Evolutionary conservation across 2,888 invertebrate genomes (phyloP).

Genomic region (Ochlodes sylvanus): DNA sequence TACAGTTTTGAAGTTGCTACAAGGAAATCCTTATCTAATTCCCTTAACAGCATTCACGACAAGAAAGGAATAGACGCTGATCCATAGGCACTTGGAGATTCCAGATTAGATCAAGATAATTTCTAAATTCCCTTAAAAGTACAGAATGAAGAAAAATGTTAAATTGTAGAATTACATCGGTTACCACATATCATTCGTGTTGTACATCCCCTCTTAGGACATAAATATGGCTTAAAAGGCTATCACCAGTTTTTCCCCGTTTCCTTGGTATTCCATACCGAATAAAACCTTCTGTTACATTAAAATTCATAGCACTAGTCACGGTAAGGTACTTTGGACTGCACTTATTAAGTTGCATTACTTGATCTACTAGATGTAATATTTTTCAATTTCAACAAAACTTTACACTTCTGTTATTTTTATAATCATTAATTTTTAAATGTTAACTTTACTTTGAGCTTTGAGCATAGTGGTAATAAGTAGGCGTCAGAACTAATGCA

Average conservation of each 20-base stretch:
- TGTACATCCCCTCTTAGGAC: slow-evolving; percentile 11
- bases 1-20: background rate
- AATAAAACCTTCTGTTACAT: slow-evolving; percentile 19
- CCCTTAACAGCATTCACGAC: slow-evolving; percentile 4
- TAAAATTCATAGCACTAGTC: slow-evolving; percentile 17
- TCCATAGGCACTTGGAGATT: slow-evolving; percentile 16
- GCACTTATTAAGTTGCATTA: background rate
- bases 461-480: no score
- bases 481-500: no score
- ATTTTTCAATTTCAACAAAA: no score
- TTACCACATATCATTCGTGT: slow-evolving; percentile 20
- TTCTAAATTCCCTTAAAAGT: slow-evolving; percentile 33
- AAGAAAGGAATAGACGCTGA: slow-evolving; percentile 16
- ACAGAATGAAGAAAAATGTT: slow-evolving; percentile 34
- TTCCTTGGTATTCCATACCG: slow-evolving; percentile 14
- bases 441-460: no score
- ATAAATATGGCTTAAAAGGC: slow-evolving; percentile 35
- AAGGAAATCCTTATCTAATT: slow-evolving; percentile 6
- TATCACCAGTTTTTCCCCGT: slow-evolving; percentile 31
- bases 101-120: slow-evolving; percentile 35
- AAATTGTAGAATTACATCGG: slow-evolving; percentile 22
- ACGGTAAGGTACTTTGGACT: background rate
- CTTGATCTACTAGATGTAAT: background rate
- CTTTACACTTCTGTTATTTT: no score
- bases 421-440: no score